Conservation (phyloP, 2,113 vertebrate genomes). For the Lepidothrix coronata region DNA sequence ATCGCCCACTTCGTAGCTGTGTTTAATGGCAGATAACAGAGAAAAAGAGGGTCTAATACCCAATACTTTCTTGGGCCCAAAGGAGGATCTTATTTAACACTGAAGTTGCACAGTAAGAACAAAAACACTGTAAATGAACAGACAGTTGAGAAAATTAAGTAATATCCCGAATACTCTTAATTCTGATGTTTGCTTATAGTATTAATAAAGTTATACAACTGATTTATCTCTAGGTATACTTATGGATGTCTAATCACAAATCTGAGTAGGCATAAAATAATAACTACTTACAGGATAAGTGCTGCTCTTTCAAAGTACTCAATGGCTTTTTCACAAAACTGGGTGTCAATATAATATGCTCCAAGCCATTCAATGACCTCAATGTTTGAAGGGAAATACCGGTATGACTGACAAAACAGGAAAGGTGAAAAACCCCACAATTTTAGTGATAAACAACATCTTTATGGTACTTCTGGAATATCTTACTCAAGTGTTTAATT, state of each 20-base stretch:
- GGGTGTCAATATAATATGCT: slow-evolving; percentile 93
- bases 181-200: background rate
- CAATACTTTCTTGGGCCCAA: background rate
- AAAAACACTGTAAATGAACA: background rate
- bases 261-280: slow-evolving; percentile 21
- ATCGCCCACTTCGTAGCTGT: background rate
- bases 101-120: background rate
- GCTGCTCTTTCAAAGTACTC: slow-evolving; percentile 97
- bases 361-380: slow-evolving; percentile 97
- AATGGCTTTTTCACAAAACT: slow-evolving; percentile 98
- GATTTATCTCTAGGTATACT: background rate
- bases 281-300: slow-evolving; percentile 92
- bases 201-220: background rate
- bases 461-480: slow-evolving; percentile 52
- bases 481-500: slow-evolving; percentile 51
- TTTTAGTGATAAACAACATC: slow-evolving; percentile 54
- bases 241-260: background rate
- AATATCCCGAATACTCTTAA: background rate
- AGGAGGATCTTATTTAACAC: background rate
- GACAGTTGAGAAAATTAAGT: slow-evolving; percentile 1
- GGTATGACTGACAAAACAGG: slow-evolving; percentile 83
- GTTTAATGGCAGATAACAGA: background rate
- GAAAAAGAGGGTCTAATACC: background rate
- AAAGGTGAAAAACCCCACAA: slow-evolving; percentile 37
- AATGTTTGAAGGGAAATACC: slow-evolving; percentile 95